phyloP scores from a whole-genome alignment of 2,113 vertebrate species.

The Pao palembangensis region DNA sequence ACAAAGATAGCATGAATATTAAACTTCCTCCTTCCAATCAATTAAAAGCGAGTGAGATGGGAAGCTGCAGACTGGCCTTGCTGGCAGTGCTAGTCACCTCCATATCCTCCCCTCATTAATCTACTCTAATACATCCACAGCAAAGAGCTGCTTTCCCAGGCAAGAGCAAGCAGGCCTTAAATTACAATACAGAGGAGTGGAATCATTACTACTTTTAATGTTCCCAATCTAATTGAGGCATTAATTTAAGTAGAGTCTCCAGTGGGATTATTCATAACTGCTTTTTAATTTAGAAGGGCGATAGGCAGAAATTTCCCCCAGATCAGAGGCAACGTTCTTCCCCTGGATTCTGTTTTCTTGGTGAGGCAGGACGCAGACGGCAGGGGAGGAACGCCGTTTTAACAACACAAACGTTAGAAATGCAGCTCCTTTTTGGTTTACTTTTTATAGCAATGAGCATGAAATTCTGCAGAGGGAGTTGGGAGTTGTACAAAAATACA shows the following conservation, averaged over 20 bases:
- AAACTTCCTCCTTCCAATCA: slow-evolving; percentile 39
- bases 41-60: slow-evolving; percentile 47
- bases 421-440: neutral
- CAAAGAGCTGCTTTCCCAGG: slow-evolving; percentile 66
- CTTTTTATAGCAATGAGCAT: neutral
- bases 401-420: slow-evolving; percentile 9
- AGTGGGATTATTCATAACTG: slow-evolving; percentile 76
- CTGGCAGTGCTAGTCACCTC: slow-evolving; percentile 60
- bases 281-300: slow-evolving; percentile 74
- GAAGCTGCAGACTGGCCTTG: slow-evolving; percentile 50
- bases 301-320: slow-evolving; percentile 65
- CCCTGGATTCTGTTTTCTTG: slow-evolving; percentile 30
- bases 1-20: slow-evolving; percentile 53
- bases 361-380: slow-evolving; percentile 9
- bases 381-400: neutral
- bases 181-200: slow-evolving; percentile 76
- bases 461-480: neutral
- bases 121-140: slow-evolving; percentile 72
- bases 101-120: slow-evolving; percentile 72
- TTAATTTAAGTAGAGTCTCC: slow-evolving; percentile 76
- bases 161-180: slow-evolving; percentile 73
- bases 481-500: neutral
- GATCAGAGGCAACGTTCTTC: slow-evolving; percentile 39
- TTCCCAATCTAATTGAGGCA: slow-evolving; percentile 79
- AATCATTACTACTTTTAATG: slow-evolving; percentile 81